A percentile compares a stretch with the other conserved stretches of the same genome.
phyloP scores from a whole-genome alignment of 2,113 vertebrate species.

The Balaenoptera acutorostrata region DNA sequence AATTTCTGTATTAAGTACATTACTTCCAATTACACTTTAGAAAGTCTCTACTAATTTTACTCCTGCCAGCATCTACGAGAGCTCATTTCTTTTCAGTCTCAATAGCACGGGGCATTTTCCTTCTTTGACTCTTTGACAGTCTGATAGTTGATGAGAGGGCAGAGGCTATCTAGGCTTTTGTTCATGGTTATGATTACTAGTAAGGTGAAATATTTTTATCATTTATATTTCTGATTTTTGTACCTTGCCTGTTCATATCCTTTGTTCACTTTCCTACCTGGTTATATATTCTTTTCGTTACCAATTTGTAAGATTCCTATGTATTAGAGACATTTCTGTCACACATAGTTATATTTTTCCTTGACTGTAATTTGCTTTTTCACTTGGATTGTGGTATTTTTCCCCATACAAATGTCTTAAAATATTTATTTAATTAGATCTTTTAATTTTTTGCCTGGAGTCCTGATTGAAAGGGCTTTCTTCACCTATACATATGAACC shows the following conservation, averaged over 20 bases:
- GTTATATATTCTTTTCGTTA: neutral
- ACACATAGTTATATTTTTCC: neutral
- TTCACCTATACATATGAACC: neutral
- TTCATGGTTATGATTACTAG: neutral
- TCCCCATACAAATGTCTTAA: neutral
- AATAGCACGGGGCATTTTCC: neutral
- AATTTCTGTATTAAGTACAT: constrained; percentile 7
- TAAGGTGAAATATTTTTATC: neutral
- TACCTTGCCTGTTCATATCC: neutral
- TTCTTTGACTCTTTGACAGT: neutral
- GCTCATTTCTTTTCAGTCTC: neutral
- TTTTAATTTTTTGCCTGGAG: neutral
- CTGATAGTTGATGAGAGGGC: neutral
- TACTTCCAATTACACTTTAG: neutral
- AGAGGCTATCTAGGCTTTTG: neutral
- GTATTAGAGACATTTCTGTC: neutral
- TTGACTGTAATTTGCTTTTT: neutral
- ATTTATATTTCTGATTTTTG: neutral
- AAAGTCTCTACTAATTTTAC: constrained; percentile 1
- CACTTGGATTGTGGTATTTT: neutral
- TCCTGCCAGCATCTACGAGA: neutral
- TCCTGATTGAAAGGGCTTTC: neutral
- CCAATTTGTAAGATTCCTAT: neutral
- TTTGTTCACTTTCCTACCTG: neutral
- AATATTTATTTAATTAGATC: neutral